Evolutionary conservation across 2,113 vertebrate species (phyloP).

Genomic region (Pristiophorus japonicus): DNA sequence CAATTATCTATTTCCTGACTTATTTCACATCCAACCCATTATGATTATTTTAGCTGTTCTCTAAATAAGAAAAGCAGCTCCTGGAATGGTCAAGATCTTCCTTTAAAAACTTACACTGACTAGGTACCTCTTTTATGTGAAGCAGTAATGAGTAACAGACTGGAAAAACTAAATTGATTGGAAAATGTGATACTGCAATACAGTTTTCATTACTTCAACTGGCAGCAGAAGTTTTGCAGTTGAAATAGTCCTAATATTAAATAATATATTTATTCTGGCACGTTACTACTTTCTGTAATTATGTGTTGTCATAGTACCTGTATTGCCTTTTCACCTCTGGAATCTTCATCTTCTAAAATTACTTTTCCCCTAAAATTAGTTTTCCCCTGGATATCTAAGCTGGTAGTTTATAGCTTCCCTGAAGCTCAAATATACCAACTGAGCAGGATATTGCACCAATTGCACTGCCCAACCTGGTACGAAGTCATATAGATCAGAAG

Average conservation of each 20-base stretch:
- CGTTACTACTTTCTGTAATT: not conserved
- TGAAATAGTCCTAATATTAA: constrained; percentile 31
- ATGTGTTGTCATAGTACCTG: not conserved
- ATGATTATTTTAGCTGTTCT: not conserved
- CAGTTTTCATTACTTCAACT: not conserved
- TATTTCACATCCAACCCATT: not conserved
- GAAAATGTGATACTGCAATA: constrained; percentile 10
- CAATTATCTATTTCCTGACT: not conserved
- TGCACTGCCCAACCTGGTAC: not conserved
- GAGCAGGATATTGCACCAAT: not conserved
- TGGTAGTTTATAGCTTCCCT: not conserved
- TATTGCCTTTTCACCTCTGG: not conserved
- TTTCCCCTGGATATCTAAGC: not conserved
- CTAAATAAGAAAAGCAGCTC: not conserved
- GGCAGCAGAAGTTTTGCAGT: constrained; percentile 5
- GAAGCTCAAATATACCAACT: not conserved
- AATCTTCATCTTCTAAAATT: not conserved
- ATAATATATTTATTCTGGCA: constrained; percentile 32
- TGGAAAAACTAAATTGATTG: not conserved
- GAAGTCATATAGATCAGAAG: not conserved
- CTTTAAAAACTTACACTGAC: not conserved
- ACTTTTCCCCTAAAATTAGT: not conserved
- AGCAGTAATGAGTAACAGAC: not conserved
- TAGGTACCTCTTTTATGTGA: not conserved
- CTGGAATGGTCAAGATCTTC: not conserved